These are phyloP conservation scores for Lycodopsis pacificus DNA, from an alignment of 2,797 vertebrate species.

Conservation along the genomic window DNA sequence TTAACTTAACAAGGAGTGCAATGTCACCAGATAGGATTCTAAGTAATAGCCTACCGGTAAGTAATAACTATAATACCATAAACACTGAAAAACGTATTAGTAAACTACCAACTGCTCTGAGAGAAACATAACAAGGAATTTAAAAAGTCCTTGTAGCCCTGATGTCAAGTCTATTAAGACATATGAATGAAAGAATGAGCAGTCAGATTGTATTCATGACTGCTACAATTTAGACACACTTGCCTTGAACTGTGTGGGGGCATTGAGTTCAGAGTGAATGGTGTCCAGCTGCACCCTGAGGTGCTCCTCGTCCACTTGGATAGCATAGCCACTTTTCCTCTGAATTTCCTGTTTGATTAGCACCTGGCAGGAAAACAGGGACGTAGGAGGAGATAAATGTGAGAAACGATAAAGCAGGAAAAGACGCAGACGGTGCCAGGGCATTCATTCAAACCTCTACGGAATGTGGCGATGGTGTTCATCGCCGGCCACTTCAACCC, in stretches of 20 bases:
- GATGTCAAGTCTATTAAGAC: neutral
- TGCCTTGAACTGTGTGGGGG: constrained; percentile 98
- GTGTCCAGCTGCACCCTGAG: constrained; percentile 97
- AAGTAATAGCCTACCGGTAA: neutral
- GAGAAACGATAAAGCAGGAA: neutral
- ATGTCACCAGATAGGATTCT: neutral
- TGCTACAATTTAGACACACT: constrained; percentile 22
- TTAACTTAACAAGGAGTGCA: neutral
- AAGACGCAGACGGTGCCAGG: neutral
- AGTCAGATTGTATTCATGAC: neutral
- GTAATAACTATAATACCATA: neutral
- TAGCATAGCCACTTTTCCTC: constrained; percentile 97
- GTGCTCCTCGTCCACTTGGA: constrained; percentile 98
- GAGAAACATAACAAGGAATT: neutral
- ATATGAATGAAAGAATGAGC: neutral
- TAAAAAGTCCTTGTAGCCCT: neutral
- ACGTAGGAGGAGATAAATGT: neutral
- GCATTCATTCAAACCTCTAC: constrained; percentile 5
- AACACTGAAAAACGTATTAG: neutral
- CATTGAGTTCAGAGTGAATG: constrained; percentile 97
- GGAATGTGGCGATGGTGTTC: neutral
- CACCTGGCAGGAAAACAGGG: constrained; percentile 83
- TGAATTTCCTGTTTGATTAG: constrained; percentile 98
- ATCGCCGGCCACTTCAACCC: neutral
- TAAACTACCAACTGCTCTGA: neutral